Conservation (phyloP, 2,113 vertebrate genomes). For the Pampusana beccarii region DNA sequence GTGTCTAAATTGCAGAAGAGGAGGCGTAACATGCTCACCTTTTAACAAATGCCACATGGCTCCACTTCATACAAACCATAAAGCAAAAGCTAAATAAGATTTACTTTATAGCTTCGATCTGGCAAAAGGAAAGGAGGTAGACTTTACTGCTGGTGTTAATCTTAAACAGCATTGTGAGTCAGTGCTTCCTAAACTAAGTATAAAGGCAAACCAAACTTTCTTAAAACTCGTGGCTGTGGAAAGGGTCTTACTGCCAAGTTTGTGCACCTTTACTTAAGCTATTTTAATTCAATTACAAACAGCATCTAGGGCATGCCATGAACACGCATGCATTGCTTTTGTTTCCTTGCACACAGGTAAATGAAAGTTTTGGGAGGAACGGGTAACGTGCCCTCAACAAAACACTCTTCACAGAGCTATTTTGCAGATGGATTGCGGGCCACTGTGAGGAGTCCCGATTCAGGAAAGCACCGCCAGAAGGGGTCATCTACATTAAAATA, state of each 20-base stretch:
- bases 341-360: neutral
- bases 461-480: neutral
- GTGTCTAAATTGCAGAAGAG: neutral
- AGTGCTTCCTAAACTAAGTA: neutral
- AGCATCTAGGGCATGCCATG: neutral
- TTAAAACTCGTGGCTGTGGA: neutral
- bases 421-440: fast-evolving
- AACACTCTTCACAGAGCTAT: neutral
- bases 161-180: neutral
- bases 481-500: neutral
- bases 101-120: neutral
- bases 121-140: neutral
- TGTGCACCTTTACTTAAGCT: neutral
- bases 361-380: fast-evolving
- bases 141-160: neutral
- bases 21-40: neutral
- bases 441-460: neutral
- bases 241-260: neutral
- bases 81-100: neutral
- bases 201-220: neutral
- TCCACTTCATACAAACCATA: neutral
- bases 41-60: neutral
- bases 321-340: neutral
- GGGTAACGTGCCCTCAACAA: neutral
- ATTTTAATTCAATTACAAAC: neutral